Evolutionary conservation across 2,113 vertebrate species (phyloP).

Genomic region (Lichenostomus cassidix): DNA sequence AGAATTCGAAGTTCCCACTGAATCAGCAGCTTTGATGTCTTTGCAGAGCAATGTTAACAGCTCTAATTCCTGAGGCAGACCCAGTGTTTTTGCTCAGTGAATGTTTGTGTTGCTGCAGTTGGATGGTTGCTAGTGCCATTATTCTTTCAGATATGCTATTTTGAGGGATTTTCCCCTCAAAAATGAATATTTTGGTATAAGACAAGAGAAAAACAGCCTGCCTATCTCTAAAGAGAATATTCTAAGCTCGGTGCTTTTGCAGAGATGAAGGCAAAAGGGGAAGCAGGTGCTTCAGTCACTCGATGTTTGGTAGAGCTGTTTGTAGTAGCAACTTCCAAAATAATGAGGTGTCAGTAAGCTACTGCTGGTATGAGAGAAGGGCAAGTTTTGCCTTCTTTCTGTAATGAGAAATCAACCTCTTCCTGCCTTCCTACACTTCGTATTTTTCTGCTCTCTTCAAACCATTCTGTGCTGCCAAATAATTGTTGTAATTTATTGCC

Average conservation of each 20-base stretch:
- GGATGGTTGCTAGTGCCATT: background rate
- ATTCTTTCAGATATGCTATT: background rate
- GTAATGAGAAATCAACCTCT: slow-evolving; percentile 18
- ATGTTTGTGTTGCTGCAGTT: background rate
- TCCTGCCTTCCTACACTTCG: background rate
- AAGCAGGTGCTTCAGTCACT: slow-evolving; percentile 8
- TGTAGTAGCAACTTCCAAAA: slow-evolving; percentile 39
- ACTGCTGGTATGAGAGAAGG: background rate
- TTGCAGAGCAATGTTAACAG: background rate
- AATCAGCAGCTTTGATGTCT: background rate
- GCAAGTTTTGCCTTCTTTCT: slow-evolving; percentile 7
- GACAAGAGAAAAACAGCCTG: background rate
- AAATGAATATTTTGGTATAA: background rate
- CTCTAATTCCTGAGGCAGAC: background rate
- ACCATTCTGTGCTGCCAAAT: background rate
- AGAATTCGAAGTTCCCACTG: background rate
- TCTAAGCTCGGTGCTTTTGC: background rate
- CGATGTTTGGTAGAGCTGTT: slow-evolving; percentile 3
- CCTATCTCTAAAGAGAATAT: background rate
- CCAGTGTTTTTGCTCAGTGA: background rate
- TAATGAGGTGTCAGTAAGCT: slow-evolving; percentile 41
- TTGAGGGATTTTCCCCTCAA: background rate
- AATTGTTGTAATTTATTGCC: slow-evolving; percentile 5
- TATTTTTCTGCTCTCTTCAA: background rate
- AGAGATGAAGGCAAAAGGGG: slow-evolving; percentile 4